Conservation (phyloP, 2,113 vertebrate genomes). For the Paratilapia polleni region DNA sequence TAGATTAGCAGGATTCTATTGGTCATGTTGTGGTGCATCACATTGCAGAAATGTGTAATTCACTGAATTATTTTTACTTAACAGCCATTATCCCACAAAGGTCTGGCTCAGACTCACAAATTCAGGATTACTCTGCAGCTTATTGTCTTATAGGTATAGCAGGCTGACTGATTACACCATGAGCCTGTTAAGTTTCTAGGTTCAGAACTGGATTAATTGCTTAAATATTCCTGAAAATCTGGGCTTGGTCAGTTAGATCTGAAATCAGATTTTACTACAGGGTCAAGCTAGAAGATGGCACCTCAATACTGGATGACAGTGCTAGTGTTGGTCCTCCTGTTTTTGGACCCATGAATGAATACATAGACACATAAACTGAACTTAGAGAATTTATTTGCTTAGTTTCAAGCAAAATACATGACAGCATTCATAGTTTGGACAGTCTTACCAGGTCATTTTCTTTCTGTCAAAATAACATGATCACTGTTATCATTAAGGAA, state of each 20-base stretch:
- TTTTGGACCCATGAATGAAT: neutral
- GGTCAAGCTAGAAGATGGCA: neutral
- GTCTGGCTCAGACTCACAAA: neutral
- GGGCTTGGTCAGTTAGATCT: neutral
- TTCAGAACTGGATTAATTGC: neutral
- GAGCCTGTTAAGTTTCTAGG: neutral
- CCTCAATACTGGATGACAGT: neutral
- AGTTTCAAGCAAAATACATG: neutral
- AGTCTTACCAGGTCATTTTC: neutral
- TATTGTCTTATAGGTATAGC: slow-evolving; percentile 21
- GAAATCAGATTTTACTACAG: neutral
- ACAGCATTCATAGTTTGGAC: neutral
- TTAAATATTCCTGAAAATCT: neutral
- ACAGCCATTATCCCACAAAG: neutral
- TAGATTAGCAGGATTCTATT: neutral
- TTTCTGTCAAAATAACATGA: neutral
- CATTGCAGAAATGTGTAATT: neutral
- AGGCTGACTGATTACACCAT: slow-evolving; percentile 20
- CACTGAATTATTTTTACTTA: neutral
- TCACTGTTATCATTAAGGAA: neutral
- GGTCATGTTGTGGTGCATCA: neutral
- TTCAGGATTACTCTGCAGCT: neutral
- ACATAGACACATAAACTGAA: neutral
- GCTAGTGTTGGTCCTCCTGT: neutral
- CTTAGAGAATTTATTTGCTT: slow-evolving; percentile 3